Conservation (phyloP, 2,888 invertebrate genomes). For the Pyrrhosoma nymphula region DNA sequence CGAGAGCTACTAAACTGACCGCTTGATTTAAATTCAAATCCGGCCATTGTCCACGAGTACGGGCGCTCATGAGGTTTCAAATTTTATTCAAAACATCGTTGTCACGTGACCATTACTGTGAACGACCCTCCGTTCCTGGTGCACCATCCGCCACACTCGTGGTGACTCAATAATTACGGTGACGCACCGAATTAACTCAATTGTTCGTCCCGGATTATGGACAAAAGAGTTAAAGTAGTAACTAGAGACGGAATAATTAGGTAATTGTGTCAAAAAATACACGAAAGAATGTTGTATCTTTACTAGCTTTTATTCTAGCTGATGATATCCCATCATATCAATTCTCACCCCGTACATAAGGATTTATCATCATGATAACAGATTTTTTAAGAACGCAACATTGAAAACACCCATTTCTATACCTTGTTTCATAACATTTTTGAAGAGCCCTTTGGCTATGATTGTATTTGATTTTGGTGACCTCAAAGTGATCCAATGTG, state of each 20-base stretch:
- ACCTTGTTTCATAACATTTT: too few relatives aligned
- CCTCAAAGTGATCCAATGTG: too few relatives aligned
- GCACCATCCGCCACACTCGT: not conserved
- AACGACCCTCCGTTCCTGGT: not conserved
- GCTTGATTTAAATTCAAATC: constrained; percentile 5
- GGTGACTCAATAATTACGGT: not conserved
- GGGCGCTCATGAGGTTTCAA: not conserved
- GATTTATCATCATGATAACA: too few relatives aligned
- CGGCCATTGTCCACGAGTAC: not conserved
- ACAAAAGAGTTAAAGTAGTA: not conserved
- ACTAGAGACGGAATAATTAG: not conserved
- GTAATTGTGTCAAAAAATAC: too few relatives aligned
- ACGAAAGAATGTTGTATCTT: too few relatives aligned
- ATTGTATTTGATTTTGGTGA: too few relatives aligned
- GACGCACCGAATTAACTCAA: not conserved
- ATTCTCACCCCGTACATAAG: too few relatives aligned
- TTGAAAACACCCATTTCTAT: too few relatives aligned
- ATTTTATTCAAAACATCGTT: not conserved
- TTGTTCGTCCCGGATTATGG: not conserved
- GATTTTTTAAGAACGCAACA: too few relatives aligned
- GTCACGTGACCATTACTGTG: not conserved
- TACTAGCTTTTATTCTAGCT: too few relatives aligned
- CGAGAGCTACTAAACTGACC: not conserved
- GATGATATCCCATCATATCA: too few relatives aligned
- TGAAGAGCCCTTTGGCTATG: too few relatives aligned